phyloP scores from a whole-genome alignment of 30 jellyfish, hydroid and myxozoan species.

The Sanderia malayensis region DNA sequence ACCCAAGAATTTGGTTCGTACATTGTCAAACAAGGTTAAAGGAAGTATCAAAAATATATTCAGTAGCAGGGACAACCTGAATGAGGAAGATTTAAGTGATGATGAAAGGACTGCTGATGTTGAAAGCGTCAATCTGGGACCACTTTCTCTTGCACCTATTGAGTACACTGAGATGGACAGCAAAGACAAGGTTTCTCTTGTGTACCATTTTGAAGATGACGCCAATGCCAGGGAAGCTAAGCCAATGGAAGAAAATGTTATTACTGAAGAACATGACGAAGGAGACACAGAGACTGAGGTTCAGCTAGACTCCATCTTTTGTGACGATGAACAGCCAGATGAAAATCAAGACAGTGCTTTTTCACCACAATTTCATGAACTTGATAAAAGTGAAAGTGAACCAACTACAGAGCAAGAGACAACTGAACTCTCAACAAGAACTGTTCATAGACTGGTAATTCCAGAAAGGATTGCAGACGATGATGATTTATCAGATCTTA shows the following conservation, averaged over 20 bases:
- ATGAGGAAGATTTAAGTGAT: not conserved
- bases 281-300: not conserved
- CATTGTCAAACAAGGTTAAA: slow-evolving; percentile 1
- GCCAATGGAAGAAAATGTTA: not conserved
- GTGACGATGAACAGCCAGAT: not conserved
- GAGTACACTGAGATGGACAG: not conserved
- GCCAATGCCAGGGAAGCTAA: not conserved
- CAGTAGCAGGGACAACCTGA: not conserved
- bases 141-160: slow-evolving; percentile 1
- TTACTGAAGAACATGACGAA: not conserved
- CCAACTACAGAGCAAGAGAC: not conserved
- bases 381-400: not conserved
- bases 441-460: not conserved
- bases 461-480: not conserved
- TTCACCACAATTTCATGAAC: not conserved
- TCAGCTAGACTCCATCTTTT: not conserved
- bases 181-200: not conserved
- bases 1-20: not conserved
- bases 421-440: not conserved
- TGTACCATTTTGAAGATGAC: not conserved
- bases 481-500: not conserved
- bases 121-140: not conserved
- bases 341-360: not conserved
- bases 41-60: not conserved
- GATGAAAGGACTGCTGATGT: not conserved